Percentiles rank a stretch among this genome's conserved stretches.
phyloP scores from a whole-genome alignment of 2,113 vertebrate species.

The Cheirogaleus medius region DNA sequence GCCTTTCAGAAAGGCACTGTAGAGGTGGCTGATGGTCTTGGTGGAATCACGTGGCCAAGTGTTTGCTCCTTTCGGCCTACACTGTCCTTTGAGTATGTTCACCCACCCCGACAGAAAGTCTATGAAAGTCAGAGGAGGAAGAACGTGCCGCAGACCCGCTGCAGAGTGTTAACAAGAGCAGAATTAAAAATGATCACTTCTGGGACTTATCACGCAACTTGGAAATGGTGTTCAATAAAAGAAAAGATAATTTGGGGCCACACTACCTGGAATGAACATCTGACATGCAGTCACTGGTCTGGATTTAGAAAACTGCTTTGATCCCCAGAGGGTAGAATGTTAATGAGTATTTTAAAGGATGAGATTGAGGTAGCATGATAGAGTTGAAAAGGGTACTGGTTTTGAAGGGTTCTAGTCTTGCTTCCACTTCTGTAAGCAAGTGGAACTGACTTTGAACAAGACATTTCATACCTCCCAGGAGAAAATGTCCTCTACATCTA shows the following conservation, averaged over 20 bases:
- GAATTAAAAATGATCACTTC: constrained; percentile 62
- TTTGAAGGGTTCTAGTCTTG: background rate
- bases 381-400: background rate
- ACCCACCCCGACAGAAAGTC: background rate
- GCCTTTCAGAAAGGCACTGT: background rate
- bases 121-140: background rate
- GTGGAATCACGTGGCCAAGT: background rate
- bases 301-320: constrained; percentile 68
- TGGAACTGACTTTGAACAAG: background rate
- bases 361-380: background rate
- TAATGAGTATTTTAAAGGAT: constrained; percentile 68
- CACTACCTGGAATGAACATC: constrained; percentile 48
- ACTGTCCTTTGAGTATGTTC: background rate
- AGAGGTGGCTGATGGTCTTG: background rate
- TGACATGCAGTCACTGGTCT: constrained; percentile 33
- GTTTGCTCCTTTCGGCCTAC: background rate
- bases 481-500: background rate
- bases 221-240: constrained; percentile 66
- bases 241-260: constrained; percentile 69
- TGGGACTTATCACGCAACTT: constrained; percentile 64
- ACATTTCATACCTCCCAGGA: background rate
- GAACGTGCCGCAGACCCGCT: background rate
- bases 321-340: constrained; percentile 46
- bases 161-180: constrained; percentile 34
- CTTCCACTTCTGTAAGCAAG: background rate